These are phyloP conservation scores for Hypena proboscidalis DNA, from an alignment of 2,888 invertebrate species.

Conservation along the genomic window DNA sequence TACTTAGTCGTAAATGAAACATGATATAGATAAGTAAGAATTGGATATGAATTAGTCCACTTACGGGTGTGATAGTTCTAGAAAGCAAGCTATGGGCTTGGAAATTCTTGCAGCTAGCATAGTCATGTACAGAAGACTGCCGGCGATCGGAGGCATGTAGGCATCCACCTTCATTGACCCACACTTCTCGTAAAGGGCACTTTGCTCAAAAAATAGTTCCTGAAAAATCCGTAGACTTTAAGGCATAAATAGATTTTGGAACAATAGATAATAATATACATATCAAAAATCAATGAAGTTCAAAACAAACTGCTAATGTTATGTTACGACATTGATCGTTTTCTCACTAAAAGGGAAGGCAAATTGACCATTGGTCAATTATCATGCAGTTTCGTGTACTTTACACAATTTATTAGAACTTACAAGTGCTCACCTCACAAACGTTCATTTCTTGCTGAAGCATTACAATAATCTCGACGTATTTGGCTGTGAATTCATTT, in stretches of 20 bases:
- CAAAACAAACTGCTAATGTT: no score
- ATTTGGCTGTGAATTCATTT: constrained; percentile 94
- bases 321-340: no score
- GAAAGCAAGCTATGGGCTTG: constrained; percentile 90
- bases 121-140: constrained; percentile 92
- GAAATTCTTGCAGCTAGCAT: constrained; percentile 91
- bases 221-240: no score
- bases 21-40: constrained; percentile 53
- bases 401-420: no score
- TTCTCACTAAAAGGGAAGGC: no score
- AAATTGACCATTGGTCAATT: no score
- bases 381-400: no score
- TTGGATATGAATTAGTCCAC: constrained; percentile 73
- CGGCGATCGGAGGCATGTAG: constrained; percentile 94
- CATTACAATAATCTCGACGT: constrained; percentile 92
- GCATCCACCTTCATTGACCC: constrained; percentile 89
- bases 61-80: constrained; percentile 94
- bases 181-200: constrained; percentile 84
- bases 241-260: no score
- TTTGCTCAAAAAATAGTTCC: constrained; percentile 88
- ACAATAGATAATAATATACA: no score
- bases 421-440: constrained; percentile 86
- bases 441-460: constrained; percentile 89
- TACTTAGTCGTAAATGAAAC: constrained; percentile 37
- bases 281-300: no score